Percentiles rank a stretch among this genome's conserved stretches.
phyloP scores from a whole-genome alignment of 1,140 invertebrate species.

The Andricus grossulariae region DNA sequence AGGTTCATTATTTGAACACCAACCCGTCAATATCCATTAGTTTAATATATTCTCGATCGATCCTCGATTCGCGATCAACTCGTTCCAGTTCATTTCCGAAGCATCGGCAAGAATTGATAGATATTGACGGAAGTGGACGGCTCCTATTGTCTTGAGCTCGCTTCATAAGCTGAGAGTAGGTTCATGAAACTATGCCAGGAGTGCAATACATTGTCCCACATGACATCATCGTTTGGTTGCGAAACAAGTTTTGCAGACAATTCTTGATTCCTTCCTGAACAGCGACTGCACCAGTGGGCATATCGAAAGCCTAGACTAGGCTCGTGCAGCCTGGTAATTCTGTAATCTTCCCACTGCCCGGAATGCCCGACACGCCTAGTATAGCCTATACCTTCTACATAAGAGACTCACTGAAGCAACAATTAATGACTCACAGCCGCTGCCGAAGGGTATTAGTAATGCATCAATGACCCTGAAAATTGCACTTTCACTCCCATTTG shows the following conservation, averaged over 20 bases:
- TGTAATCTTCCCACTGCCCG: conserved; percentile 53
- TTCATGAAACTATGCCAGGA: conserved; percentile 59
- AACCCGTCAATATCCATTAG: no score
- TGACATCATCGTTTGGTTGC: conserved; percentile 58
- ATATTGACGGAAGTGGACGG: conserved; percentile 50
- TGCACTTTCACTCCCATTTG: conserved; percentile 24
- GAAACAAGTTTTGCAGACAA: conserved; percentile 60
- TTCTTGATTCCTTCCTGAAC: conserved; percentile 40
- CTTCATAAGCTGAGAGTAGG: conserved; percentile 33
- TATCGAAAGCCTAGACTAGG: conserved; percentile 18
- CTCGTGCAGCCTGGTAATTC: conserved; percentile 32
- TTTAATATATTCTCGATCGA: no score
- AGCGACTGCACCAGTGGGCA: conserved; percentile 7
- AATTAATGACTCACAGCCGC: conserved; percentile 53
- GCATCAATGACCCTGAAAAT: conserved; percentile 29
- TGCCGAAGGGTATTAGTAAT: conserved; percentile 57
- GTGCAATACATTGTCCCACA: conserved; percentile 58
- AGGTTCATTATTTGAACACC: no score
- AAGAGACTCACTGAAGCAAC: conserved; percentile 40
- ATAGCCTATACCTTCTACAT: conserved; percentile 23
- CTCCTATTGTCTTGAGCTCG: conserved; percentile 51
- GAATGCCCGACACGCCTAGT: conserved; percentile 59
- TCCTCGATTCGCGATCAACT: not conserved
- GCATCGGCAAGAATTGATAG: not conserved
- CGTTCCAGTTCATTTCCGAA: not conserved